Evolutionary conservation across 2,888 invertebrate genomes (phyloP).

Genomic region (Emmelina monodactyla): DNA sequence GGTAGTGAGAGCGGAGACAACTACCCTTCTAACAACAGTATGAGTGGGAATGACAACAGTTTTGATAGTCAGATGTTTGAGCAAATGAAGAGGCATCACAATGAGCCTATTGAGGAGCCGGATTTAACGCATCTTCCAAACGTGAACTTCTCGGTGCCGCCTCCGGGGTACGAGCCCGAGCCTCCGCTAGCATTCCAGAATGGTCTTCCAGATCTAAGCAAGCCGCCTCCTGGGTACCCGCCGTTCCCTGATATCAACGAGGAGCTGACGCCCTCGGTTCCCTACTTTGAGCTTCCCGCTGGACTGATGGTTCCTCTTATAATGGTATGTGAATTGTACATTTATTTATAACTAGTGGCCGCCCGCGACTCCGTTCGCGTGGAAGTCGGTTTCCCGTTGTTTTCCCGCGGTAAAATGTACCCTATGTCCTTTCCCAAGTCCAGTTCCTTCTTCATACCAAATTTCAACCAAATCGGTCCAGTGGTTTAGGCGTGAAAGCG

Average conservation of each 20-base stretch:
- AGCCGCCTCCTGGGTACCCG: constrained; percentile 85
- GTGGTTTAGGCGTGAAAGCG: too few species aligned
- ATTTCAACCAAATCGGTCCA: too few species aligned
- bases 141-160: constrained; percentile 56
- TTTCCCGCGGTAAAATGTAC: too few species aligned
- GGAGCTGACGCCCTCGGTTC: constrained; percentile 87
- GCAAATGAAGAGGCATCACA: constrained; percentile 34
- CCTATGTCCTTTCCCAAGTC: too few species aligned
- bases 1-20: constrained; percentile 54
- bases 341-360: too few species aligned
- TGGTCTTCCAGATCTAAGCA: constrained; percentile 82
- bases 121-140: constrained; percentile 45
- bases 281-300: constrained; percentile 97
- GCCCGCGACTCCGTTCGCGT: too few species aligned
- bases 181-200: constrained; percentile 54
- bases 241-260: constrained; percentile 64
- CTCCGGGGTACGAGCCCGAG: constrained; percentile 48
- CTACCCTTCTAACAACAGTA: constrained; percentile 48
- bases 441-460: too few species aligned
- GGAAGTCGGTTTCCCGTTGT: too few species aligned
- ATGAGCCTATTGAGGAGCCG: constrained; percentile 31
- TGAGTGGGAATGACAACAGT: constrained; percentile 59
- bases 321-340: constrained; percentile 74
- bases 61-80: constrained; percentile 56
- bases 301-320: constrained; percentile 98